Percentiles rank a stretch among this genome's conserved stretches.
phyloP scores from a whole-genome alignment of 2,797 vertebrate genomes.

The Poecilia gillii region DNA sequence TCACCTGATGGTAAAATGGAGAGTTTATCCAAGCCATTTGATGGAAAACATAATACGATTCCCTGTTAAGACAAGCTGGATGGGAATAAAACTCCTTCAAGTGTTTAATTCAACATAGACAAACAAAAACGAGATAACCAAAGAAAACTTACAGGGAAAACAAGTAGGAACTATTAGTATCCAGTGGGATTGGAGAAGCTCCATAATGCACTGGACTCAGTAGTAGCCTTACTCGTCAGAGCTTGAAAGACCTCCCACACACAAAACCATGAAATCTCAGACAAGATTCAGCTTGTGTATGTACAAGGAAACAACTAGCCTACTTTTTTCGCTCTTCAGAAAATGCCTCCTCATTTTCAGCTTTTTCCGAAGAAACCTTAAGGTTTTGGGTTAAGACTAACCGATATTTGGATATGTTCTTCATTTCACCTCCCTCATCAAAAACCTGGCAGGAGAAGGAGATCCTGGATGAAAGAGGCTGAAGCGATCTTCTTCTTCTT shows the following conservation, averaged over 20 bases:
- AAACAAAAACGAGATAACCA: not conserved
- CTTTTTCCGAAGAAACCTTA: not conserved
- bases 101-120: not conserved
- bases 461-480: not conserved
- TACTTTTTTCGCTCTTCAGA: not conserved
- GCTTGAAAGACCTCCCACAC: not conserved
- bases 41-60: not conserved
- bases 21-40: not conserved
- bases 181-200: not conserved
- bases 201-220: not conserved
- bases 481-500: not conserved
- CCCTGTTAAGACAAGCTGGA: not conserved
- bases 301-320: not conserved
- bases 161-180: not conserved
- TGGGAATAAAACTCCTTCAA: not conserved
- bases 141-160: not conserved
- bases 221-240: not conserved
- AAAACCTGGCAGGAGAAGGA: not conserved
- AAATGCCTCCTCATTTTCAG: not conserved
- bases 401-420: not conserved
- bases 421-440: not conserved
- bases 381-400: not conserved
- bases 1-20: not conserved
- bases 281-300: not conserved
- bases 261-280: not conserved